phyloP scores from a whole-genome alignment of 1,140 invertebrate genomes.

The Drosophila navojoa region DNA sequence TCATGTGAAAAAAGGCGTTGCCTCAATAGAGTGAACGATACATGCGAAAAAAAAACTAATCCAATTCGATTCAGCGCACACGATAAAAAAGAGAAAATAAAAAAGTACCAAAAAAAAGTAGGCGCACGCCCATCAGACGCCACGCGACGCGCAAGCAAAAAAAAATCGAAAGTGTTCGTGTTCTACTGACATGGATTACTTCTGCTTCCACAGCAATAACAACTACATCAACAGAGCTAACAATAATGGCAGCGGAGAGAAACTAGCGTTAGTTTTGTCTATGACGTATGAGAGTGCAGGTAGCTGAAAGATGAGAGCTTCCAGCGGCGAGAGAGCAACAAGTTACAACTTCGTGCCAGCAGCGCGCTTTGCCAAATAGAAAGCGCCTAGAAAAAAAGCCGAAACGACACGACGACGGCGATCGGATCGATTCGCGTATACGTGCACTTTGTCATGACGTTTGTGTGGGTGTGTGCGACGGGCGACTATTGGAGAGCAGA shows the following conservation, averaged over 20 bases:
- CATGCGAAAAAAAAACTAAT: constrained; percentile 47
- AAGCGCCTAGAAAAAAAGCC: constrained; percentile 47
- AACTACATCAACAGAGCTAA: constrained; percentile 26
- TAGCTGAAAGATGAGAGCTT: constrained; percentile 31
- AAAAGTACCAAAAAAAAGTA: constrained; percentile 18
- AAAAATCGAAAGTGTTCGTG: constrained; percentile 79
- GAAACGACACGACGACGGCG: constrained; percentile 19
- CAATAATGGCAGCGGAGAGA: constrained; percentile 13
- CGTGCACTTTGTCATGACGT: constrained; percentile 62
- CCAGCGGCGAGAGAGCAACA: constrained; percentile 22
- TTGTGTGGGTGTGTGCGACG: constrained; percentile 28
- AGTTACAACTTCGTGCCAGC: constrained; percentile 33
- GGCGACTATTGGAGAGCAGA: constrained; percentile 22
- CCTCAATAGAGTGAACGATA: constrained; percentile 51
- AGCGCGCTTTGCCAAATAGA: constrained; percentile 60
- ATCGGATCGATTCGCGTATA: constrained; percentile 38
- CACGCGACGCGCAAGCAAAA: constrained; percentile 59
- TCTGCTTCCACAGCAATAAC: constrained; percentile 55
- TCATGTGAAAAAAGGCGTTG: constrained; percentile 39
- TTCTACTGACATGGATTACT: constrained; percentile 83
- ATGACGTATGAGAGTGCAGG: constrained; percentile 42
- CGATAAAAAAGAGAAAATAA: constrained; percentile 32
- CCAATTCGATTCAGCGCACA: constrained; percentile 26
- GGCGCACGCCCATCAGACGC: constrained; percentile 29
- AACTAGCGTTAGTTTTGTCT: constrained; percentile 54